Evolutionary conservation across 2,888 invertebrate genomes (phyloP).

Genomic region (Caenorhabditis virilis): DNA sequence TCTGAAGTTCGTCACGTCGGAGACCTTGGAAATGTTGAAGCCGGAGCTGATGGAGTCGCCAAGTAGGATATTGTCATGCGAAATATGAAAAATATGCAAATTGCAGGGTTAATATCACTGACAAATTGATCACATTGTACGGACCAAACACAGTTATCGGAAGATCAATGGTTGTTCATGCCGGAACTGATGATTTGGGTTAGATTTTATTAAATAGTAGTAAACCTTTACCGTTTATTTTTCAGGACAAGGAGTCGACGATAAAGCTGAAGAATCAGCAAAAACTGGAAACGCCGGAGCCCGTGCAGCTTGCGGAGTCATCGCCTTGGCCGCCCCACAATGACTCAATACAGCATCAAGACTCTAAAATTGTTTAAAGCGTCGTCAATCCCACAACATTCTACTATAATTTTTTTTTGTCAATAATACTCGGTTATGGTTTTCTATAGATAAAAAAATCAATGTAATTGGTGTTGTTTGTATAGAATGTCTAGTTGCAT

Average conservation of each 20-base stretch:
- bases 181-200: slow-evolving; percentile 50
- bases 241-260: slow-evolving; percentile 60
- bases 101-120: slow-evolving; percentile 54
- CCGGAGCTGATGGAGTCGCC: slow-evolving; percentile 63
- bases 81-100: neutral
- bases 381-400: neutral
- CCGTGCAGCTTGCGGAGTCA: slow-evolving; percentile 69
- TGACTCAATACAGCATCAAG: slow-evolving; percentile 9
- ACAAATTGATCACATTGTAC: slow-evolving; percentile 55
- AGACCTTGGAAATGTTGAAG: slow-evolving; percentile 67
- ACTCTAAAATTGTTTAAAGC: neutral
- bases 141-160: slow-evolving; percentile 64
- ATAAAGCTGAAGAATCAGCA: slow-evolving; percentile 66
- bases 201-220: neutral
- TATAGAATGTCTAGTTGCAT: too few relatives aligned
- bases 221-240: too few relatives aligned
- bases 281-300: slow-evolving; percentile 70
- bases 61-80: slow-evolving; percentile 20
- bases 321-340: slow-evolving; percentile 51
- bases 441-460: neutral
- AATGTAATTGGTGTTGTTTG: too few relatives aligned
- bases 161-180: slow-evolving; percentile 68
- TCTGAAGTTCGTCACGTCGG: slow-evolving; percentile 68
- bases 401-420: neutral
- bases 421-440: neutral